Conservation (phyloP, 1,140 invertebrate genomes). For the Hyposmocoma kahamanoa region DNA sequence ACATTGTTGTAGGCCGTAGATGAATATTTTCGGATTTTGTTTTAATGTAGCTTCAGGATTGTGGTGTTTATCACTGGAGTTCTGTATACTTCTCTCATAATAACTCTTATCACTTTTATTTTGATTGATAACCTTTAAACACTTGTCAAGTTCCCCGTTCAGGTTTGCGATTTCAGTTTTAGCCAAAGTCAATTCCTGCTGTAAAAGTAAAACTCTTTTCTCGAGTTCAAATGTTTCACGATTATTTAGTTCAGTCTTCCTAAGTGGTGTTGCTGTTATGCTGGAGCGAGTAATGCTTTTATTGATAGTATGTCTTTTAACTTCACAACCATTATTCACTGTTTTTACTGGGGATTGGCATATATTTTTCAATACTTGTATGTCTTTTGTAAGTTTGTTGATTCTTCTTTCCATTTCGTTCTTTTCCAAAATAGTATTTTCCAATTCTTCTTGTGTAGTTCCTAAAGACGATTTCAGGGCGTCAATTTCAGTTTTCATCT, state of each 20-base stretch:
- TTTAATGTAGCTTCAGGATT: no score
- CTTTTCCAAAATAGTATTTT: slow-evolving; percentile 1
- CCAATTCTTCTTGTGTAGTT: background rate
- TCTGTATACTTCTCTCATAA: background rate
- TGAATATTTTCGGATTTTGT: background rate
- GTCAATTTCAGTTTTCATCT: background rate
- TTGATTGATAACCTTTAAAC: no score
- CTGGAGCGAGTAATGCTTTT: background rate
- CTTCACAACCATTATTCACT: background rate
- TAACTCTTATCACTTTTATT: background rate
- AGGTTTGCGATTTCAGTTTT: background rate
- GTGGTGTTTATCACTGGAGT: background rate
- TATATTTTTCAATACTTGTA: background rate
- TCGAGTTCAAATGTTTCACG: background rate
- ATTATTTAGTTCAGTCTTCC: background rate
- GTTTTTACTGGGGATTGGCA: background rate
- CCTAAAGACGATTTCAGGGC: background rate
- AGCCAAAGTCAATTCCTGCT: background rate
- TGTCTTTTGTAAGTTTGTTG: background rate
- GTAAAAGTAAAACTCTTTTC: background rate
- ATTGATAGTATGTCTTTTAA: background rate
- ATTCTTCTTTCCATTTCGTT: background rate
- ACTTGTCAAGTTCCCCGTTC: background rate
- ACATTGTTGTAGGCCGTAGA: background rate
- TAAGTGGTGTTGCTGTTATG: background rate